phyloP scores from a whole-genome alignment of 2,797 vertebrate genomes.

The Pelochelys cantorii region DNA sequence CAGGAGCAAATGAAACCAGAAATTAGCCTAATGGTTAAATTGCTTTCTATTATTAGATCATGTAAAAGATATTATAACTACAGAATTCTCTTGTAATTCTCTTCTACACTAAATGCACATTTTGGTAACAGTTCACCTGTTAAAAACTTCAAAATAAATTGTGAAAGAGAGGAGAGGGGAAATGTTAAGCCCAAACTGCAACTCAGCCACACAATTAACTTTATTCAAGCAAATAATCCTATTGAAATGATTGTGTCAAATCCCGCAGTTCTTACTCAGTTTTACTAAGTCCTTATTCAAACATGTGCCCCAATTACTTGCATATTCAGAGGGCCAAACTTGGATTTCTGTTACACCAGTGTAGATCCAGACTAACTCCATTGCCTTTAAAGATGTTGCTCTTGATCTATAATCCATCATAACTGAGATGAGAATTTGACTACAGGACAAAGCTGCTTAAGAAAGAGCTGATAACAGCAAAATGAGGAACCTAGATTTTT shows the following conservation, averaged over 20 bases:
- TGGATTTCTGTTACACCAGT: not conserved
- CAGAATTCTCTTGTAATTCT: not conserved
- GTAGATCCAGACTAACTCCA: not conserved
- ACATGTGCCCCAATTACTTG: not conserved
- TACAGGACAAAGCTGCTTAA: constrained; percentile 3
- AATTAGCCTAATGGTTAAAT: not conserved
- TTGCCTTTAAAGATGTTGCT: not conserved
- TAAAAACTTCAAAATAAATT: constrained; percentile 14
- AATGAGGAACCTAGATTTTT: not conserved
- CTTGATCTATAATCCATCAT: not conserved
- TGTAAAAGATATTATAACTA: not conserved
- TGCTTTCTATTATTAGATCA: not conserved
- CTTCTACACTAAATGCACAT: not conserved
- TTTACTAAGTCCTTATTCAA: constrained; percentile 50
- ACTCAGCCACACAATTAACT: not conserved
- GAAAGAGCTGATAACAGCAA: constrained; percentile 2
- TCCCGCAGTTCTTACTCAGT: constrained; percentile 47
- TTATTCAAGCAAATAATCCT: not conserved
- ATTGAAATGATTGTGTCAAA: constrained; percentile 49
- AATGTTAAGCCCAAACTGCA: not conserved
- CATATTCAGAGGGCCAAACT: not conserved
- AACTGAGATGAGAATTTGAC: not conserved
- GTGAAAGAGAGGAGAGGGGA: not conserved
- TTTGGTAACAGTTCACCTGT: not conserved
- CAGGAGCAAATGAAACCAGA: not conserved